Evolutionary conservation across 2,113 vertebrate genomes (phyloP).

Genomic region (Abramis brama): DNA sequence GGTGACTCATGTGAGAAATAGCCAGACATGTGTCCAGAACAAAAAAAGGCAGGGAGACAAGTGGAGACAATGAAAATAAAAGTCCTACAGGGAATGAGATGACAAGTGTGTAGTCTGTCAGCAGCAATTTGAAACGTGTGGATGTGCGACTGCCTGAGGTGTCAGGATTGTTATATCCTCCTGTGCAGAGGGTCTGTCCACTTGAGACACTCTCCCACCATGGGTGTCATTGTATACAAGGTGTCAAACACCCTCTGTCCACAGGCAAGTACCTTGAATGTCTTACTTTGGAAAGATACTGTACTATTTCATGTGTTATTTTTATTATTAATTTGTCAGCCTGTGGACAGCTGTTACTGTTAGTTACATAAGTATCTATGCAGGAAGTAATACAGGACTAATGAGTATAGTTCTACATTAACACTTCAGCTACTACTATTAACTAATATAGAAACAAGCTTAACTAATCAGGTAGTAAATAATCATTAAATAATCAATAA

Average conservation of each 20-base stretch:
- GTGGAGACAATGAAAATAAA: conserved; percentile 48
- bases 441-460: too few species aligned
- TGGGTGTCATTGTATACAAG: conserved; percentile 71
- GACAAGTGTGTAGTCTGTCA: conserved; percentile 68
- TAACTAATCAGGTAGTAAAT: too few species aligned
- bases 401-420: too few species aligned
- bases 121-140: conserved; percentile 18
- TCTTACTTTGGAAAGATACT: conserved; percentile 55
- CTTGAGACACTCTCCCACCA: conserved; percentile 64
- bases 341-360: conserved; percentile 63
- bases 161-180: not conserved
- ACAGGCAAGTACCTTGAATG: conserved; percentile 75
- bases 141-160: conserved; percentile 56
- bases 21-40: conserved; percentile 12
- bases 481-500: too few species aligned
- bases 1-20: conserved; percentile 51
- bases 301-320: not conserved
- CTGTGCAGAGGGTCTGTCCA: conserved; percentile 65
- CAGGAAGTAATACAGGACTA: too few species aligned
- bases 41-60: conserved; percentile 21
- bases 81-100: conserved; percentile 63
- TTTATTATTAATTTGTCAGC: conserved; percentile 30
- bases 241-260: conserved; percentile 74
- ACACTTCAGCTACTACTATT: too few species aligned
- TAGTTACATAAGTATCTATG: too few species aligned